Evolutionary conservation across 2,113 vertebrate genomes (phyloP).

Genomic region (Melanotaenia duboulayi): DNA sequence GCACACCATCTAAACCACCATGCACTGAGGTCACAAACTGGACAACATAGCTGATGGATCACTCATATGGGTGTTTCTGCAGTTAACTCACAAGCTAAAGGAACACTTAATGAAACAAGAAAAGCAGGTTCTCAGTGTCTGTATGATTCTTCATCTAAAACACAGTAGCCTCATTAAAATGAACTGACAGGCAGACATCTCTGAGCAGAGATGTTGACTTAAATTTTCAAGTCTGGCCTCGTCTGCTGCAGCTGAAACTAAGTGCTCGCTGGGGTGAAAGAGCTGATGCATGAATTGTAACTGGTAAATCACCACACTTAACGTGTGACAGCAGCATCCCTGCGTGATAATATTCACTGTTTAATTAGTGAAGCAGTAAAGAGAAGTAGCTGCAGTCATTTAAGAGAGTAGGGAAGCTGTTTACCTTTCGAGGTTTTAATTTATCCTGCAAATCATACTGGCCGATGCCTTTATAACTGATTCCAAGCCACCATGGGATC

Average conservation of each 20-base stretch:
- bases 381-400: conserved; percentile 8
- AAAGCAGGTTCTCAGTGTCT: conserved; percentile 33
- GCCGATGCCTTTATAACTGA: conserved; percentile 99
- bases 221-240: conserved; percentile 59
- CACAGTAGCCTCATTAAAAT: neutral
- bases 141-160: conserved; percentile 19
- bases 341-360: conserved; percentile 25
- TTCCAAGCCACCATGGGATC: conserved; percentile 98
- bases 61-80: conserved; percentile 50
- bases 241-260: conserved; percentile 43
- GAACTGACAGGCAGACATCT: neutral
- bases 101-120: conserved; percentile 41
- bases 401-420: conserved; percentile 13
- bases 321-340: conserved; percentile 23
- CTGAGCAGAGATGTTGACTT: neutral
- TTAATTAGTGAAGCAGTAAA: conserved; percentile 12
- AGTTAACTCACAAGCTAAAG: conserved; percentile 18
- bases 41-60: conserved; percentile 28
- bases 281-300: conserved; percentile 42
- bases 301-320: conserved; percentile 54
- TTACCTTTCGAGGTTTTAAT: conserved; percentile 91
- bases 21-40: neutral
- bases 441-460: conserved; percentile 98
- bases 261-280: conserved; percentile 22
- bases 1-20: neutral